Conservation (phyloP, 2,797 vertebrate genomes). For the Pogonophryne albipinna region DNA sequence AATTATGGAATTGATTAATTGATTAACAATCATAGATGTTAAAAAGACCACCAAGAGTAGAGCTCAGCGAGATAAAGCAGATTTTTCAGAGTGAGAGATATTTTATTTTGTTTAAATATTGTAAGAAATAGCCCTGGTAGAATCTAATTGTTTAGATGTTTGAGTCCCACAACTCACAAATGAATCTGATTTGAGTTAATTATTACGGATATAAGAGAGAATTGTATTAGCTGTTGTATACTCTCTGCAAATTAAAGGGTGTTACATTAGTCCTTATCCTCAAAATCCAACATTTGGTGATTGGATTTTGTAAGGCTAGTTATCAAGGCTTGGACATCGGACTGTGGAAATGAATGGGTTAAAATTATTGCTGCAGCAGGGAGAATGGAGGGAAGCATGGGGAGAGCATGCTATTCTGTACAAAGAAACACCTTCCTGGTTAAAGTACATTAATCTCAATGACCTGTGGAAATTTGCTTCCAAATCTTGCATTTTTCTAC, state of each 20-base stretch:
- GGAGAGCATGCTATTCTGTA: slow-evolving; percentile 29
- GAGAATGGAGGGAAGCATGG: slow-evolving; percentile 58
- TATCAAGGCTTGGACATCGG: slow-evolving; percentile 7
- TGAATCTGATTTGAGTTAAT: neutral
- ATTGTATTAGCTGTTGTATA: no score
- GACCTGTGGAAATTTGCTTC: neutral
- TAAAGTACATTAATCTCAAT: slow-evolving; percentile 39
- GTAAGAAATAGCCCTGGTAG: neutral
- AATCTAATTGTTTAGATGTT: neutral
- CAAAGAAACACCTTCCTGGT: slow-evolving; percentile 41
- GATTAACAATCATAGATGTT: neutral
- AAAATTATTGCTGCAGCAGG: slow-evolving; percentile 77
- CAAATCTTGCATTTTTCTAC: neutral
- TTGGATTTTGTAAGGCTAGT: neutral
- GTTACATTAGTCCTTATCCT: neutral
- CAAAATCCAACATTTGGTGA: neutral
- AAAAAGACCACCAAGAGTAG: neutral
- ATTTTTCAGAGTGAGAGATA: neutral
- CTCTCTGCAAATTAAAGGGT: neutral
- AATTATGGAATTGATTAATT: neutral
- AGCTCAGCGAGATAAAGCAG: neutral
- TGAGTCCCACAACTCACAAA: neutral
- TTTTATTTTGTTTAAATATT: neutral
- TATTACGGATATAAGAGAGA: neutral
- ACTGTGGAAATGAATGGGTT: slow-evolving; percentile 70